Evolutionary conservation across 2,888 invertebrate genomes (phyloP).

Genomic region (Pollenia amentaria): DNA sequence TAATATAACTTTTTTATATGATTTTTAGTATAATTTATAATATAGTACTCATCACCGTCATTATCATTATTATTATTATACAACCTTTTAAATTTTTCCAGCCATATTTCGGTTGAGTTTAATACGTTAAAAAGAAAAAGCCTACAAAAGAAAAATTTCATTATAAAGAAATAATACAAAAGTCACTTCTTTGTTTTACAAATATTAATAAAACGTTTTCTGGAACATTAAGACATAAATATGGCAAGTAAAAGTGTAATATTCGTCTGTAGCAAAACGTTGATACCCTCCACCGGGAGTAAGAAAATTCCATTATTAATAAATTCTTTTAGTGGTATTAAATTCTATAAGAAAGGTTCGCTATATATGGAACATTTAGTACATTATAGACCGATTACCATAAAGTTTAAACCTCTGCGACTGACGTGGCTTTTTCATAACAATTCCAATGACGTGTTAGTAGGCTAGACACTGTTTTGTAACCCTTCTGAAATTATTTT

Average conservation of each 20-base stretch:
- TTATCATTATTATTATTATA: slow-evolving; percentile 43
- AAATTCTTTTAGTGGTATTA: too few relatives aligned
- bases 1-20: slow-evolving; percentile 36
- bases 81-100: slow-evolving; percentile 10
- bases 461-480: too few relatives aligned
- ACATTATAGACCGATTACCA: too few relatives aligned
- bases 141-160: not conserved
- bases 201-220: slow-evolving; percentile 55
- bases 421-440: too few relatives aligned
- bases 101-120: slow-evolving; percentile 18
- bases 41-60: slow-evolving; percentile 57
- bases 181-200: not conserved
- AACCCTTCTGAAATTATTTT: too few relatives aligned
- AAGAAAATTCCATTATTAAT: too few relatives aligned
- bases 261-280: too few relatives aligned
- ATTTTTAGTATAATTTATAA: slow-evolving; percentile 65
- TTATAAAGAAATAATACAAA: not conserved
- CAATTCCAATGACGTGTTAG: too few relatives aligned
- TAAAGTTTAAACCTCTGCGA: too few relatives aligned
- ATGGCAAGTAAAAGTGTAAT: not conserved
- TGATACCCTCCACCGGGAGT: too few relatives aligned
- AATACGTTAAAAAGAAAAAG: slow-evolving; percentile 35
- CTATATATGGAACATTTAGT: too few relatives aligned
- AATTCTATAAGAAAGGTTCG: too few relatives aligned
- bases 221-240: slow-evolving; percentile 68